A percentile compares a stretch with the other conserved stretches of the same genome.
These are phyloP conservation scores for Tipula helvola DNA, from an alignment of 2,888 invertebrate species.

Conservation along the genomic window DNA sequence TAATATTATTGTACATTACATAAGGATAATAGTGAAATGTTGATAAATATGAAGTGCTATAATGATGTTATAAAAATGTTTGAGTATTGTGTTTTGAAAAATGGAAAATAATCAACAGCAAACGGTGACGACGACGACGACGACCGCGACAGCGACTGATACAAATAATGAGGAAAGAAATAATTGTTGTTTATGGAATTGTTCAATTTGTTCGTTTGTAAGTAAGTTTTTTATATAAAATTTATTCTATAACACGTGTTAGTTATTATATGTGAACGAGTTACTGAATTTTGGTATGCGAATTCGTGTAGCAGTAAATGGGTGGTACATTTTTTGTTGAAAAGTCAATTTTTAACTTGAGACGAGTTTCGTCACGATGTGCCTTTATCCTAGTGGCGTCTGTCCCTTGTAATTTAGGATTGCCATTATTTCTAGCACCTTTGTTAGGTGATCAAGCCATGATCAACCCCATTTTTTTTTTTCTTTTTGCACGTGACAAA, in stretches of 20 bases:
- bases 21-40: background rate
- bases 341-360: too few species aligned
- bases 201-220: constrained; percentile 18
- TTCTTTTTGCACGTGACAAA: too few species aligned
- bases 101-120: background rate
- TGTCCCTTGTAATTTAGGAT: too few species aligned
- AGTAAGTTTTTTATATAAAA: constrained; percentile 8
- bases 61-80: background rate
- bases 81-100: background rate
- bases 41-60: background rate
- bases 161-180: constrained; percentile 5
- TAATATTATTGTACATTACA: background rate
- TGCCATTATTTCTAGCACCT: too few species aligned
- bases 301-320: too few species aligned
- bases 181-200: constrained; percentile 15
- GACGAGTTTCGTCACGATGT: too few species aligned
- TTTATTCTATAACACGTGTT: background rate
- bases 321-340: too few species aligned
- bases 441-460: too few species aligned
- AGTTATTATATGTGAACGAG: too few species aligned
- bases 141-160: background rate
- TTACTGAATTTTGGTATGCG: too few species aligned
- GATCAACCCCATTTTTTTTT: too few species aligned
- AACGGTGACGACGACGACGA: background rate
- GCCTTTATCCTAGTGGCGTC: too few species aligned